Percentiles rank a stretch among this genome's conserved stretches.
These are phyloP conservation scores for Anolis carolinensis DNA, from an alignment of 2,113 vertebrate species.

Conservation along the genomic window DNA sequence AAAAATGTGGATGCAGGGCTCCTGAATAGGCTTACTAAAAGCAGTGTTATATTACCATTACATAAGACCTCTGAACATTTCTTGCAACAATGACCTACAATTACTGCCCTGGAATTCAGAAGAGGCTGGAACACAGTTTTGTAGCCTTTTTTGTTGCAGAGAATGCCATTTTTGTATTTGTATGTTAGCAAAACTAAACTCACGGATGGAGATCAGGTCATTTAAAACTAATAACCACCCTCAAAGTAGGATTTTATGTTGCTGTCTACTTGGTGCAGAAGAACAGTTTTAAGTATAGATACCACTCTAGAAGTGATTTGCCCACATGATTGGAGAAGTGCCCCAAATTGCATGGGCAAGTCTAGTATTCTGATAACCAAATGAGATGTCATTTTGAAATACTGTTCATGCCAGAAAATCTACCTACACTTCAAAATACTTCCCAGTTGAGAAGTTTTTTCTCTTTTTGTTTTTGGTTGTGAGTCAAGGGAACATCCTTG, in stretches of 20 bases:
- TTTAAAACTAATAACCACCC: not conserved
- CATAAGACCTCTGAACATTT: not conserved
- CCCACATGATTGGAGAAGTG: not conserved
- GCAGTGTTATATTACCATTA: not conserved
- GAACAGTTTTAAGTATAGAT: not conserved
- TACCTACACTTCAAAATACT: not conserved
- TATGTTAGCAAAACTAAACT: not conserved
- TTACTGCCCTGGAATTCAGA: not conserved
- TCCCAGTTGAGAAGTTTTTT: not conserved
- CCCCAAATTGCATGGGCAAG: not conserved
- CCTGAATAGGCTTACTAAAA: conserved; percentile 3
- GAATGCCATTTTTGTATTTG: not conserved
- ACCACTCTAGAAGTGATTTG: conserved; percentile 15
- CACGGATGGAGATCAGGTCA: not conserved
- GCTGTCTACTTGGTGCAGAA: not conserved
- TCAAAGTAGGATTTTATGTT: not conserved
- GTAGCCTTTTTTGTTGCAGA: not conserved
- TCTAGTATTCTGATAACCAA: not conserved
- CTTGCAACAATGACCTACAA: not conserved
- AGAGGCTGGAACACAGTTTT: not conserved
- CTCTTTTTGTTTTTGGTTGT: not conserved
- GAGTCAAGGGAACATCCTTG: not conserved
- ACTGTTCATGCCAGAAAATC: not conserved
- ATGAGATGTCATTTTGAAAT: not conserved
- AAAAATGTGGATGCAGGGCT: conserved; percentile 24